Evolutionary conservation across 2,797 vertebrate genomes (phyloP).

Genomic region (Sebastes minor): DNA sequence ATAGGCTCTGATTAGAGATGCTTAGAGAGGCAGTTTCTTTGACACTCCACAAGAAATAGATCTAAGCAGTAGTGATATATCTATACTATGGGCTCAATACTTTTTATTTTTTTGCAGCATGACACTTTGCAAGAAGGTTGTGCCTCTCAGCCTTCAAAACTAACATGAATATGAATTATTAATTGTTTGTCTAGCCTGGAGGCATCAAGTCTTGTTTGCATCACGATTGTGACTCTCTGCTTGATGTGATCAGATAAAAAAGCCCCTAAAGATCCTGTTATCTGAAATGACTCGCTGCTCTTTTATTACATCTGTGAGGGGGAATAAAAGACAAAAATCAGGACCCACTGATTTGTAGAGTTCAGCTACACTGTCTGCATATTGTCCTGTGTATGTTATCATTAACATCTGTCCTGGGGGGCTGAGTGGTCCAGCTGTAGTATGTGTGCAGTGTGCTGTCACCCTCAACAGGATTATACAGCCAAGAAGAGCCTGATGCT

Average conservation of each 20-base stretch:
- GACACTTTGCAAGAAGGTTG: conserved; percentile 1
- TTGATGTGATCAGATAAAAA: conserved; percentile 1
- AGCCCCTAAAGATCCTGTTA: conserved; percentile 1
- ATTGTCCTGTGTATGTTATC: conserved; percentile 8
- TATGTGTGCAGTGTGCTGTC: not conserved
- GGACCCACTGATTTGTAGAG: not conserved
- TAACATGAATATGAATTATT: conserved; percentile 31
- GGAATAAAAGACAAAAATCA: not conserved
- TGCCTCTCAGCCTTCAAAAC: conserved; percentile 5
- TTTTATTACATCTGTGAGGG: not conserved
- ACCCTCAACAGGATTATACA: conserved; percentile 1
- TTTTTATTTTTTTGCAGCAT: not conserved
- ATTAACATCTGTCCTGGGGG: conserved; percentile 30
- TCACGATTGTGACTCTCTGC: conserved; percentile 29
- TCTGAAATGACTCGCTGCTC: conserved; percentile 27
- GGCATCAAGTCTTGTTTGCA: conserved; percentile 29
- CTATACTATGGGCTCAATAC: not conserved
- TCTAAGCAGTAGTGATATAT: not conserved
- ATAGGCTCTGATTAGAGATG: not conserved
- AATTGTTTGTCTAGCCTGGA: conserved; percentile 14
- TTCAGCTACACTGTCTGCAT: not conserved
- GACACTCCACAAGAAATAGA: not conserved
- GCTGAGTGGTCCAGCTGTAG: conserved; percentile 9
- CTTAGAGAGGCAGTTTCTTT: not conserved
- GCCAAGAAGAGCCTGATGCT: conserved; percentile 10